Evolutionary conservation across 1,140 invertebrate species (phyloP), one percentile per base, ranked within the genome.

Genomic region (Drosophila busckii): DNA sequence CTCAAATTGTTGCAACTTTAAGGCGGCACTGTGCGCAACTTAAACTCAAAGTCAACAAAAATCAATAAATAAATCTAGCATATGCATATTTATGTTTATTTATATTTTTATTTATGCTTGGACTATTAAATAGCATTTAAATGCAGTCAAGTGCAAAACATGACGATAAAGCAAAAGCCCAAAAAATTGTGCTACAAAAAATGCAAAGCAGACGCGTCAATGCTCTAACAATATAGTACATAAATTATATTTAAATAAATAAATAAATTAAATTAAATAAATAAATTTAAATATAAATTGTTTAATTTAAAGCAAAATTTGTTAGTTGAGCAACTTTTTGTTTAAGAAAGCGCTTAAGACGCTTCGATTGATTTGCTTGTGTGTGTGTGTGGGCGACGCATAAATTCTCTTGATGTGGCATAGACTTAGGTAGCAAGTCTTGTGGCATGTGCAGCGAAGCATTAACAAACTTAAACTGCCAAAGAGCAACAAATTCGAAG

Each of bases 361-460:
- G n/a, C n/a, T n/a, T n/a, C n/a, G n/a, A n/a, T n/a, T n/a, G n/a
- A n/a, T n/a, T n/a, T n/a, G n/a, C n/a, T n/a, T n/a, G n/a, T n/a
- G n/a, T 41, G 31, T 42, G 32, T 50, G 15, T 23, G 55, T 34
- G 56, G 42, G 69, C 56, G 41, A 68, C 64, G 69, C 52, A 80
- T 80, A 82, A 66, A 80, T 80, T 69, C 68, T 82, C 49, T 42
- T 32, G 46, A 46, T 22, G 40, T 44, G 54, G 49, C 50, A 40
- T 15, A 35, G 17, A 8, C 3, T 37, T 37, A 16, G 6, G 2
- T 2, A 10, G n/a, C 8, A 20, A n/a, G 17, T 12, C 22, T n/a
- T 70, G 60, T 55, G 38, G 41, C 69, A 78, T 78, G 67, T 80
- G 73, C 73, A 78, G 64, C 73, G 53, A 68, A 80, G 73, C 71